Base-by-base conservation (phyloP, 2,113 vertebrate species). In the Prunella himalayana region DNA sequence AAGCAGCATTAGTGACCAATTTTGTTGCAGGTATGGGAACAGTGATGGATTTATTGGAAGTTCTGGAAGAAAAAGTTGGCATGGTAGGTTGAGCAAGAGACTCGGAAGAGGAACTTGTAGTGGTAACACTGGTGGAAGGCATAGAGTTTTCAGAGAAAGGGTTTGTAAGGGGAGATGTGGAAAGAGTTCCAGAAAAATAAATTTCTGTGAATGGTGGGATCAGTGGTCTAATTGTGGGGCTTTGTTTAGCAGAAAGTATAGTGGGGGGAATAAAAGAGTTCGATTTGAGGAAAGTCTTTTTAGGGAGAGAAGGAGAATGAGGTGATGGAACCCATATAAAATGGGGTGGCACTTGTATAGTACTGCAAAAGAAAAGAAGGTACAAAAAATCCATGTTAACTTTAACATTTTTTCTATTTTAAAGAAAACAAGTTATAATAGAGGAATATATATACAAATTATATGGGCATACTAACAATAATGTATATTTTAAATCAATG, bases 291-390 rank as follows among this genome's bases (percentile, higher is more conserved):
- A 11, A 53, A 75, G 56, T 31, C 60, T 54, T 92, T 83, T 77
- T 92, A 81, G 47, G 20, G 21, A 49, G n/a, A 77, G 81, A 37
- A 72, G 17, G 35, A 73, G 50, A 77, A 86, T 3, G 86, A 63
- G 8, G 8, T 24, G 56, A 79, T 72, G 95, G 95, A 92, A 93
- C 20, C 95, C 95, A 92, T 92, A 97, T 66, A 45, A 77, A 72
- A 92, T 94, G 71, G 83, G 92, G 56, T 33, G 94, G 92, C 56
- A 81, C 39, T 83, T 96, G 64, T 88, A 94, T 96, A 63, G 60
- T 73, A 86, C 96, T 97, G 95, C 35, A 80, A 94, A 92, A 95
- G 82, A 83, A 90, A 61, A 88, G 56, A 66, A 64, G 7, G 10
- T 44, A 93, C 5, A 92, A 42, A 37, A 95, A 90, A 85, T 37